phyloP scores from a whole-genome alignment of 2,888 invertebrate species.

The Alloplasta piceator region DNA sequence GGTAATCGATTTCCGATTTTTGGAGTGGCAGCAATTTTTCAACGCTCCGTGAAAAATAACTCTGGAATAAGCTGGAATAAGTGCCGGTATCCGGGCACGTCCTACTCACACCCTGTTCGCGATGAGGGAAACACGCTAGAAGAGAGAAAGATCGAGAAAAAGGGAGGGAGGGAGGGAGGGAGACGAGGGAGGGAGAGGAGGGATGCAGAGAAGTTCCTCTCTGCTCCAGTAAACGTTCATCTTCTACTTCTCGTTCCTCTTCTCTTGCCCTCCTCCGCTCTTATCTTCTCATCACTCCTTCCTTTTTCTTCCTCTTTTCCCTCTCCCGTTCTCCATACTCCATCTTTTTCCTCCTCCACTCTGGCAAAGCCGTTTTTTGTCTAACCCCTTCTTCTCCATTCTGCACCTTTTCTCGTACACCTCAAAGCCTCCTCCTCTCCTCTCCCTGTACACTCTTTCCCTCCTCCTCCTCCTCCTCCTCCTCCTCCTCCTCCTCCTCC shows the following conservation, averaged over 20 bases:
- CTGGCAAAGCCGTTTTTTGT: conserved; percentile 28
- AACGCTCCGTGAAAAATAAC: conserved; percentile 79
- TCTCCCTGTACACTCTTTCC: too few species aligned
- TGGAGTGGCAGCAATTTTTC: conserved; percentile 79
- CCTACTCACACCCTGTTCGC: conserved; percentile 42
- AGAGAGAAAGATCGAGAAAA: background rate
- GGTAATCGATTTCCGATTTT: conserved; percentile 81
- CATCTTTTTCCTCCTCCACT: conserved; percentile 42
- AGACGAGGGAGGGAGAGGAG: conserved; percentile 3
- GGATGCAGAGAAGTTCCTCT: conserved; percentile 22
- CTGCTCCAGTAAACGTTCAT: conserved; percentile 21
- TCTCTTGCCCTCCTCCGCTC: conserved; percentile 42
- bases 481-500: too few species aligned
- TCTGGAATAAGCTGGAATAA: conserved; percentile 75
- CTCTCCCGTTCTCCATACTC: conserved; percentile 40
- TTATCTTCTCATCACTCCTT: conserved; percentile 34
- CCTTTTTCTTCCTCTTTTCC: conserved; percentile 32
- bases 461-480: background rate
- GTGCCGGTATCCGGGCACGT: conserved; percentile 61
- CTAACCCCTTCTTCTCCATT: conserved; percentile 26
- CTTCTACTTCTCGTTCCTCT: conserved; percentile 9
- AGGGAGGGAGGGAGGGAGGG: background rate
- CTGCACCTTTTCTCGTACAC: conserved; percentile 36
- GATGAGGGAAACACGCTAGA: conserved; percentile 31
- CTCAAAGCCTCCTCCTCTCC: background rate